phyloP scores from a whole-genome alignment of 2,888 invertebrate species.

The Didymodactylos carnosus region DNA sequence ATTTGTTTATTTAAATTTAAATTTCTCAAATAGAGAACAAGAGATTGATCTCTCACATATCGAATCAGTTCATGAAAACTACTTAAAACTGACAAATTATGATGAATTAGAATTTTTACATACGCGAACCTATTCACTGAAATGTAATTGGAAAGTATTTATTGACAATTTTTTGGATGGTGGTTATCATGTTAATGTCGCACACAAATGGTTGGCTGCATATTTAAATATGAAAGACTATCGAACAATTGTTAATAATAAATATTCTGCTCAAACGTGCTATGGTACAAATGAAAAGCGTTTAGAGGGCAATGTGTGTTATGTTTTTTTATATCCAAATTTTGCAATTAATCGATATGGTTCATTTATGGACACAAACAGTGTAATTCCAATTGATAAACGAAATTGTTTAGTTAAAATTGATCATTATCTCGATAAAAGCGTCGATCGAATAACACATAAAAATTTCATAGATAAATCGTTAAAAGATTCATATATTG shows the following conservation, averaged over 20 bases:
- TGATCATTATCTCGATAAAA: neutral
- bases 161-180: constrained; percentile 5
- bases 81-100: neutral
- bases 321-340: neutral
- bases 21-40: neutral
- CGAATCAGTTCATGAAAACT: neutral
- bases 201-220: neutral
- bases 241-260: neutral
- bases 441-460: neutral
- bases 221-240: neutral
- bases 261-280: neutral
- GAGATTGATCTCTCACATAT: neutral
- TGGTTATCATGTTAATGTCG: neutral
- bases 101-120: neutral
- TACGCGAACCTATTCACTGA: neutral
- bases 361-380: neutral
- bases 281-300: neutral
- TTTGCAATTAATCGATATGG: constrained; percentile 4
- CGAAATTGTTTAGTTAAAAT: neutral
- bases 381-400: neutral
- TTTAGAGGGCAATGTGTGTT: neutral
- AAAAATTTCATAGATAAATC: neutral
- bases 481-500: neutral
- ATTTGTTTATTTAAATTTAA: neutral
- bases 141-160: constrained; percentile 4